Percentiles rank a stretch among this genome's conserved stretches.
Evolutionary conservation across 2,888 invertebrate genomes (phyloP).

Genomic region (Xestia c-nigrum): DNA sequence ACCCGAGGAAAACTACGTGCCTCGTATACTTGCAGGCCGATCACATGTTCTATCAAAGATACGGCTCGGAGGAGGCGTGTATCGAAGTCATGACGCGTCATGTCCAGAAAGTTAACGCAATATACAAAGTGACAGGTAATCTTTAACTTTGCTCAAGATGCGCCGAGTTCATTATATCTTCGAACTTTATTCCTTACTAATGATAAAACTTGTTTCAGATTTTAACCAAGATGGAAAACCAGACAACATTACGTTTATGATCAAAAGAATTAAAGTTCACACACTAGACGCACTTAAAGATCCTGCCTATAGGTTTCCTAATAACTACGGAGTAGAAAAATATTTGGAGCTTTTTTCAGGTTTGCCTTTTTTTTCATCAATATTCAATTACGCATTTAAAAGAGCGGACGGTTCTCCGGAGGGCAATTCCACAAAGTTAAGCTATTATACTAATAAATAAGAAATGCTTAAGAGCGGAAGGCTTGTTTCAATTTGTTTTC

Average conservation of each 20-base stretch:
- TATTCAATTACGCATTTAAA: constrained; percentile 67
- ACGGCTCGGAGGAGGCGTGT: constrained; percentile 98
- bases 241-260: constrained; percentile 98
- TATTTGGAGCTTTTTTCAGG: constrained; percentile 99
- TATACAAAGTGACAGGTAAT: constrained; percentile 95
- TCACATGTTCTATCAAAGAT: constrained; percentile 98
- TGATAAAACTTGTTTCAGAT: constrained; percentile 90
- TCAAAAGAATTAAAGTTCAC: constrained; percentile 98
- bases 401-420: constrained; percentile 62
- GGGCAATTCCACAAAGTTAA: constrained; percentile 65
- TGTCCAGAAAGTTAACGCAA: constrained; percentile 97
- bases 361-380: constrained; percentile 76
- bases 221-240: constrained; percentile 98
- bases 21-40: constrained; percentile 98
- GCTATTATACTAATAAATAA: constrained; percentile 73
- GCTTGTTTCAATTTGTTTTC: constrained; percentile 54
- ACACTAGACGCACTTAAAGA: constrained; percentile 96
- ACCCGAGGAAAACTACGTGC: constrained; percentile 97
- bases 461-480: constrained; percentile 59
- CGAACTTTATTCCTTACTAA: constrained; percentile 33
- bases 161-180: constrained; percentile 14
- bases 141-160: constrained; percentile 42
- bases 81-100: constrained; percentile 98
- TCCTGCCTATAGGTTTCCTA: constrained; percentile 96
- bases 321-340: constrained; percentile 99